Evolutionary conservation across 2,113 vertebrate species (phyloP).

Genomic region (Todiramphus saurophagus): DNA sequence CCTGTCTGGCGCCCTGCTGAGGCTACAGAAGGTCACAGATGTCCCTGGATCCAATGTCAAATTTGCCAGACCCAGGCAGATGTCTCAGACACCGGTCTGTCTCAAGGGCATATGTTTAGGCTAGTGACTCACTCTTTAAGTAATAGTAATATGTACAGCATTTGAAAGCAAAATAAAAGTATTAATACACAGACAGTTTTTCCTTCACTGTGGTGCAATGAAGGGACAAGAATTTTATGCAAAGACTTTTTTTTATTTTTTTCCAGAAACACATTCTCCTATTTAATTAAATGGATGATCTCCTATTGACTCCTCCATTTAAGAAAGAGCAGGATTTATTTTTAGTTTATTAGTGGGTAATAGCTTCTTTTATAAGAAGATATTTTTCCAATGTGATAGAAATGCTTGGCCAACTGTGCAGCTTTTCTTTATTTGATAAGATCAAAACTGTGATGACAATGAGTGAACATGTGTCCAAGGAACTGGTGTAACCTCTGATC

Average conservation of each 20-base stretch:
- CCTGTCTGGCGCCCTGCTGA: not conserved
- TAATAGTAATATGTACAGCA: not conserved
- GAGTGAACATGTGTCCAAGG: not conserved
- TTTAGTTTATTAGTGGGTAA: not conserved
- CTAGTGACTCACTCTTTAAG: not conserved
- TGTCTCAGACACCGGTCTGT: not conserved
- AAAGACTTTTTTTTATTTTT: not conserved
- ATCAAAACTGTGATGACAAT: not conserved
- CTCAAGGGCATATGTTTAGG: not conserved
- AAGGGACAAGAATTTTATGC: not conserved
- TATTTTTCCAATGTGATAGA: not conserved
- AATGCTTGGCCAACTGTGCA: not conserved
- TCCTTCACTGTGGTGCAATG: not conserved
- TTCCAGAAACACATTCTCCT: not conserved
- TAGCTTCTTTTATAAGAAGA: not conserved
- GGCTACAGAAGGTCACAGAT: not conserved
- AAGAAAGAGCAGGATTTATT: not conserved
- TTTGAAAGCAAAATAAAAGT: not conserved
- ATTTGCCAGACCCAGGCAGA: not conserved
- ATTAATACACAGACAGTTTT: not conserved
- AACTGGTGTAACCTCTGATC: not conserved
- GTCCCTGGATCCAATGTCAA: not conserved
- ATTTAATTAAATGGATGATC: not conserved
- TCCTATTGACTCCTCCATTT: not conserved
- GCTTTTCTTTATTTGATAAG: not conserved